Evolutionary conservation across 1,140 invertebrate genomes (phyloP), one percentile per base, ranked within the genome.

Genomic region (Pseudomyrmex sp.): DNA sequence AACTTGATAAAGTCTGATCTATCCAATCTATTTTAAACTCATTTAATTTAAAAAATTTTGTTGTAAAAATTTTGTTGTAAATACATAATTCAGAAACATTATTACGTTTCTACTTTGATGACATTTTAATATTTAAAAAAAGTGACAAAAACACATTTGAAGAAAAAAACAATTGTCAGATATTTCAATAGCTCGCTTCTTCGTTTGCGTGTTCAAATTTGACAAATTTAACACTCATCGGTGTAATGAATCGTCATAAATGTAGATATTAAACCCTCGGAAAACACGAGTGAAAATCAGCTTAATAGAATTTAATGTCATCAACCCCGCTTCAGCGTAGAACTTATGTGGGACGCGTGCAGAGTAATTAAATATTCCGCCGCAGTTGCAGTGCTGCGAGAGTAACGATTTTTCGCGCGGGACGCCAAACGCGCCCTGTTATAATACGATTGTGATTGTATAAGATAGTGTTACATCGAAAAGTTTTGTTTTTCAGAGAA

Each of bases 281-380:
- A 80, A 80, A 70, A 59, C 48, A 80, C 76, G 76, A 80, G 72
- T 80, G 54, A 54, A 20, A 80, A 20, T 52, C 54, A 52, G 58
- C 44, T 80, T 80, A 72, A 79, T 79, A 70, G 76, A 79, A 80
- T 80, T 80, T 80, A 80, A 80, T 80, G 66, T 72, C 76, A 80
- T 80, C 76, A 80, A 72, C 66, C 76, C 46, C 76, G 76, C 76
- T 80, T 80, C 66, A 80, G 23, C 68, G 76, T 72, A n/a, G 66
- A 80, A 80, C 66, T 72, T 80, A 80, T 50, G 66, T 70, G 65
- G 65, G 65, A 79, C 65, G 65, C 76, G 54, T 80, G 76, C 54
- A 44, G 56, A 59, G 52, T 80, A 80, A 80, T 80, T 80, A 80
- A 80, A 80, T 72, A 56, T 80, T 50, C 44, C 54, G 66, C 66